Evolutionary conservation across 2,113 vertebrate genomes (phyloP).

Genomic region (Aegithalos caudatus): DNA sequence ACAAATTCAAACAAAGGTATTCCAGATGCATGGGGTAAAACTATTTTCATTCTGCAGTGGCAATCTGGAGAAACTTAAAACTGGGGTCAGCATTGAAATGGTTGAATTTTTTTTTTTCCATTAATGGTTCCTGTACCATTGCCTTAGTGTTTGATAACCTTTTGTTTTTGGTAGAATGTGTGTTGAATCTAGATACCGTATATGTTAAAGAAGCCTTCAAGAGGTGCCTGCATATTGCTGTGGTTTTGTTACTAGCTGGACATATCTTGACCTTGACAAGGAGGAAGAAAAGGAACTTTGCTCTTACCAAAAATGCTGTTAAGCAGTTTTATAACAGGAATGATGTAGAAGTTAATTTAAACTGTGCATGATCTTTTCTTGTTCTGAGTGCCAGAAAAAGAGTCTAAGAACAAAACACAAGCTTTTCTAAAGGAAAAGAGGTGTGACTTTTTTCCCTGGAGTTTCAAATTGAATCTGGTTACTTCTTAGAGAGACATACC

Average conservation of each 20-base stretch:
- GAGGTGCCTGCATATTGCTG: not conserved
- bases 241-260: not conserved
- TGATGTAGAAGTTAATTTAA: not conserved
- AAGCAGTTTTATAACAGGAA: not conserved
- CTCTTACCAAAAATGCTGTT: not conserved
- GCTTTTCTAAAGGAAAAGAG: not conserved
- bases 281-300: not conserved
- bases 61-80: not conserved
- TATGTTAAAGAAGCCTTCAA: not conserved
- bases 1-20: not conserved
- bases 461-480: not conserved
- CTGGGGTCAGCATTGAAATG: not conserved
- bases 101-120: not conserved
- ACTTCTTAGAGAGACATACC: not conserved
- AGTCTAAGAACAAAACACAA: not conserved
- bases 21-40: not conserved
- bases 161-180: rapidly evolving
- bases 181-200: not conserved
- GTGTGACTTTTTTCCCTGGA: not conserved
- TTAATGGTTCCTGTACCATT: not conserved
- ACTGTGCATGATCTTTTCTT: not conserved
- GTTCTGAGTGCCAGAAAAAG: not conserved
- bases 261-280: not conserved
- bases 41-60: not conserved
- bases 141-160: not conserved